phyloP scores from a whole-genome alignment of 2,888 invertebrate species.

The Leistus spinibarbis region DNA sequence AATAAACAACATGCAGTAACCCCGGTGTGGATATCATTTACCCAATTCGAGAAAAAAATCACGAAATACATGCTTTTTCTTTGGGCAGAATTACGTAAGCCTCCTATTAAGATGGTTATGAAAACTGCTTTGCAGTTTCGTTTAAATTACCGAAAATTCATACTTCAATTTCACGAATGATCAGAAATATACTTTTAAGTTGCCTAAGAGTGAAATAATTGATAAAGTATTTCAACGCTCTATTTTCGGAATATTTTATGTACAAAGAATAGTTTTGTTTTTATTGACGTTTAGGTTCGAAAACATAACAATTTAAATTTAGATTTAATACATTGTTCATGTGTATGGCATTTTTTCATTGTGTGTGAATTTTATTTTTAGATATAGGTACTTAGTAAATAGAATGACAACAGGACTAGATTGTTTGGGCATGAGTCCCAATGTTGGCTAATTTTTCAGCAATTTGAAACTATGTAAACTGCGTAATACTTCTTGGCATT shows the following conservation, averaged over 20 bases:
- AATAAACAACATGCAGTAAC: too few species aligned
- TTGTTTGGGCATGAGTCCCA: conserved; percentile 25
- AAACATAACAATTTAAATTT: not conserved
- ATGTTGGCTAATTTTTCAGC: conserved; percentile 18
- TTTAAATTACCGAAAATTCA: too few species aligned
- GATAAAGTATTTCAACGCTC: not conserved
- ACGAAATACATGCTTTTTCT: too few species aligned
- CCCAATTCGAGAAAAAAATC: too few species aligned
- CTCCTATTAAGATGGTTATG: too few species aligned
- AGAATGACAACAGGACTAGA: not conserved
- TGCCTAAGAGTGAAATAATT: not conserved
- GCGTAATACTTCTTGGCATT: not conserved
- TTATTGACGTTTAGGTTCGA: not conserved
- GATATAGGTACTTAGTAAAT: not conserved
- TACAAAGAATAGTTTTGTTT: not conserved
- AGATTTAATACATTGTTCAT: not conserved
- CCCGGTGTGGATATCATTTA: too few species aligned
- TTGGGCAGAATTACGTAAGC: too few species aligned
- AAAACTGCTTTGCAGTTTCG: too few species aligned
- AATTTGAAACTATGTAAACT: not conserved
- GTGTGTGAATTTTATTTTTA: not conserved
- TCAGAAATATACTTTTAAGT: too few species aligned
- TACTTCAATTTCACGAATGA: too few species aligned
- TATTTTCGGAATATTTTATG: not conserved
- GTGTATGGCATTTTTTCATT: not conserved